These are phyloP conservation scores for Atrichornis clamosus DNA, from an alignment of 2,113 vertebrate species.

Conservation along the genomic window DNA sequence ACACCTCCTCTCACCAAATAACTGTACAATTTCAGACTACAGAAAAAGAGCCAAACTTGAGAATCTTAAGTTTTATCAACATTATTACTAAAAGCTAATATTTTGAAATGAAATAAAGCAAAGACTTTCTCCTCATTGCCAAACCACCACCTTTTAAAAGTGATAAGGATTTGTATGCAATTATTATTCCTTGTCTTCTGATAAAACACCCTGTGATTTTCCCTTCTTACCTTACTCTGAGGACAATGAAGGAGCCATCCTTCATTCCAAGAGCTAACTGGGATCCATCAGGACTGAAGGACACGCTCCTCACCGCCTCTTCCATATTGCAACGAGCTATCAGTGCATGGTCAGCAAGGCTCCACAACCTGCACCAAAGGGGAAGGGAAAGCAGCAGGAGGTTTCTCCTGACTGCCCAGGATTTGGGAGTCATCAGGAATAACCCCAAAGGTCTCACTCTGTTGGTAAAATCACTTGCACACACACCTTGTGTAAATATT, in stretches of 20 bases:
- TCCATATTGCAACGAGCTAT: constrained; percentile 98
- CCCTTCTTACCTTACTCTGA: constrained; percentile 87
- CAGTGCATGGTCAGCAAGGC: constrained; percentile 89
- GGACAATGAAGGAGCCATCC: constrained; percentile 95
- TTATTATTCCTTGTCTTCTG: not conserved
- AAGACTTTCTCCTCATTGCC: not conserved
- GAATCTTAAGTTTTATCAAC: not conserved
- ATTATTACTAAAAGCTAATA: not conserved
- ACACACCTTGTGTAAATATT: not conserved
- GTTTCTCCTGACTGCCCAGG: not conserved
- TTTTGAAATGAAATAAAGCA: not conserved
- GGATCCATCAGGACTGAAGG: constrained; percentile 91
- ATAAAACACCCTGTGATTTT: not conserved
- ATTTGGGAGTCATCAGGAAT: not conserved
- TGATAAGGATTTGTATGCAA: not conserved
- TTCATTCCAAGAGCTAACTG: constrained; percentile 96
- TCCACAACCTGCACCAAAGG: constrained; percentile 84
- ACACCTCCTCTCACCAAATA: not conserved
- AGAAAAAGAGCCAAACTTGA: not conserved
- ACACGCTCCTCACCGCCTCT: constrained; percentile 89
- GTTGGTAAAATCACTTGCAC: not conserved
- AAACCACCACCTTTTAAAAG: not conserved
- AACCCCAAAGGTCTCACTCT: not conserved
- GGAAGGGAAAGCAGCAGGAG: not conserved
- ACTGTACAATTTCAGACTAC: not conserved